These are phyloP conservation scores for Zaprionus camerounensis DNA, from an alignment of 1,140 invertebrate species.

Conservation along the genomic window DNA sequence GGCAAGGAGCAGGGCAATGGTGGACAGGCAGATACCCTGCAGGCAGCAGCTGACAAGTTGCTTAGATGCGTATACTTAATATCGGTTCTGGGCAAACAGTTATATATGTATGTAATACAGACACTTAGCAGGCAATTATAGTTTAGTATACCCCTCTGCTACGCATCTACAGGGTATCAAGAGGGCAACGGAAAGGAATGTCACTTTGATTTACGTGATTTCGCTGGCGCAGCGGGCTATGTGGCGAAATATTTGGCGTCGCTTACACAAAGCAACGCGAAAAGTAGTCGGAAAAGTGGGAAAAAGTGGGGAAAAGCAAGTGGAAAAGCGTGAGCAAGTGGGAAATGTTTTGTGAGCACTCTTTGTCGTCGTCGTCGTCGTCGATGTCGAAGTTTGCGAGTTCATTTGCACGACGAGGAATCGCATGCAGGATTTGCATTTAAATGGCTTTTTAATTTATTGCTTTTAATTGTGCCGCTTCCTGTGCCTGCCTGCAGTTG, in stretches of 20 bases:
- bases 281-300: neutral
- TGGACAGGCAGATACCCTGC: no score
- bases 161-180: neutral
- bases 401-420: slow-evolving; percentile 22
- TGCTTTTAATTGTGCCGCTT: slow-evolving; percentile 63
- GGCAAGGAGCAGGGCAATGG: no score
- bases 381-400: slow-evolving; percentile 48
- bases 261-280: slow-evolving; percentile 12
- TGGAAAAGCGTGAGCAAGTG: neutral
- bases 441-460: slow-evolving; percentile 72
- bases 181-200: slow-evolving; percentile 41
- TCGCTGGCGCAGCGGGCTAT: slow-evolving; percentile 9
- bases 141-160: neutral
- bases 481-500: neutral
- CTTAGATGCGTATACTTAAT: neutral
- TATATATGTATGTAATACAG: neutral
- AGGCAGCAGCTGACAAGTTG: no score
- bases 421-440: slow-evolving; percentile 59
- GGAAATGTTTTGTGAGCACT: slow-evolving; percentile 15
- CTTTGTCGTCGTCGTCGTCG: slow-evolving; percentile 6
- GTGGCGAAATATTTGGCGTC: slow-evolving; percentile 21
- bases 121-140: neutral
- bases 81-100: neutral
- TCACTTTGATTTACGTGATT: slow-evolving; percentile 78
- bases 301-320: neutral